Evolutionary conservation across 2,797 vertebrate species (phyloP), one percentile per base, ranked within the genome.

Genomic region (Cichlasoma orientale): DNA sequence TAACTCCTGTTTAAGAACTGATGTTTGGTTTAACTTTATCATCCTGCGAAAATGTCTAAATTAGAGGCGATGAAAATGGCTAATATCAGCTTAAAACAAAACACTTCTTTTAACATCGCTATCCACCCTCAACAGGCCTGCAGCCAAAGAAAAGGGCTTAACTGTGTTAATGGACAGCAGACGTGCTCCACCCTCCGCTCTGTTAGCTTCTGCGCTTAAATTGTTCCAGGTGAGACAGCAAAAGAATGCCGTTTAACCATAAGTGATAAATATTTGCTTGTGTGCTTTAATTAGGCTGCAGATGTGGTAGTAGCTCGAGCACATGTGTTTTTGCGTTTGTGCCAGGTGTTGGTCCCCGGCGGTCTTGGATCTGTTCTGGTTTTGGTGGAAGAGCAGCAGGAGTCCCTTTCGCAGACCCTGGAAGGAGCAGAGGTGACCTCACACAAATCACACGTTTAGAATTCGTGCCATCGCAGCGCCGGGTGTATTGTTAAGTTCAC

Each of bases 151-250:
- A 72, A 95, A 95, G 72, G 96, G 95, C 74, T 84, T 96, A 57
- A 95, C 95, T 0, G 88, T 96, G 83, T 75, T 96, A 79, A 86
- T 95, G 59, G 95, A 96, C 95, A 91, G 93, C 92, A 93, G 95
- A 55, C 76, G 83, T 16, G 82, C 90, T 18, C 84, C 89, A 9
- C 92, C 92, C 47, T 93, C 93, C 19, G 7, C 89, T 14, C 86
- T 86, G 79, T 90, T 85, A 75, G 71, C 95, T 59, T 85, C 93
- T 25, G 91, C 95, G 3, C 90, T 96, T 77, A 95, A 90, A 83
- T 74, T 21, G 19, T 95, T 95, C 90, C 95, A 96, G 96, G 96
- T 96, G 85, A 94, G 92, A 66, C 5, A 11, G 21, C 52, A 61
- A 47, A 58, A 50, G 55, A 3, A 50, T 2, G 13, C n/a, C 56